A percentile compares a stretch with the other conserved stretches of the same genome.
These are phyloP conservation scores for Mellivora capensis DNA, from an alignment of 2,113 vertebrate species.

Conservation along the genomic window DNA sequence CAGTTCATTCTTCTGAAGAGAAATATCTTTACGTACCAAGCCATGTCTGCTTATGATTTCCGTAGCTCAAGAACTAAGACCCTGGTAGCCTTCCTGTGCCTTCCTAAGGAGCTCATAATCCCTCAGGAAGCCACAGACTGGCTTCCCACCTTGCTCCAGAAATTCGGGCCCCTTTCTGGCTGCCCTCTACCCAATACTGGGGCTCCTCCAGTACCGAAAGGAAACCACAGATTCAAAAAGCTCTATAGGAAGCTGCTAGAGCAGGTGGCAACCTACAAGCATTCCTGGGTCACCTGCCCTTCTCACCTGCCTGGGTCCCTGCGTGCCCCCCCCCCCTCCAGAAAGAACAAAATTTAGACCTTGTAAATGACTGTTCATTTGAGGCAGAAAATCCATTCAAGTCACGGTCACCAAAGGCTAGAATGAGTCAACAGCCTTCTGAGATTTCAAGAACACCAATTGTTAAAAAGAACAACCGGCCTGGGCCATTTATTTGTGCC, in stretches of 20 bases:
- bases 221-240: not conserved
- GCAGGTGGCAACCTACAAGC: not conserved
- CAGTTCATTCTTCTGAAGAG: not conserved
- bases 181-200: not conserved
- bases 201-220: not conserved
- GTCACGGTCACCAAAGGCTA: constrained; percentile 68
- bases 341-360: constrained; percentile 56
- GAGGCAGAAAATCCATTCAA: constrained; percentile 70
- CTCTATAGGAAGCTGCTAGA: not conserved
- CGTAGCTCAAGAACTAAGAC: not conserved
- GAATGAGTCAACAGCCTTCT: constrained; percentile 73
- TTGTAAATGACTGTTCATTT: constrained; percentile 64
- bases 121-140: constrained; percentile 17
- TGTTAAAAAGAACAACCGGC: constrained; percentile 74
- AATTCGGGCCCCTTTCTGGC: not conserved
- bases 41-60: not conserved
- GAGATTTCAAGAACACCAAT: constrained; percentile 77
- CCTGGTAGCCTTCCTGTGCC: not conserved
- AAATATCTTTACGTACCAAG: not conserved
- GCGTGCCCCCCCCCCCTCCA: not conserved
- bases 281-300: constrained; percentile 52
- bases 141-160: constrained; percentile 12
- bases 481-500: constrained; percentile 60
- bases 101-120: constrained; percentile 15
- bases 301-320: constrained; percentile 56